These are phyloP conservation scores for Stenurella melanura DNA, from an alignment of 2,888 invertebrate genomes.

Conservation along the genomic window DNA sequence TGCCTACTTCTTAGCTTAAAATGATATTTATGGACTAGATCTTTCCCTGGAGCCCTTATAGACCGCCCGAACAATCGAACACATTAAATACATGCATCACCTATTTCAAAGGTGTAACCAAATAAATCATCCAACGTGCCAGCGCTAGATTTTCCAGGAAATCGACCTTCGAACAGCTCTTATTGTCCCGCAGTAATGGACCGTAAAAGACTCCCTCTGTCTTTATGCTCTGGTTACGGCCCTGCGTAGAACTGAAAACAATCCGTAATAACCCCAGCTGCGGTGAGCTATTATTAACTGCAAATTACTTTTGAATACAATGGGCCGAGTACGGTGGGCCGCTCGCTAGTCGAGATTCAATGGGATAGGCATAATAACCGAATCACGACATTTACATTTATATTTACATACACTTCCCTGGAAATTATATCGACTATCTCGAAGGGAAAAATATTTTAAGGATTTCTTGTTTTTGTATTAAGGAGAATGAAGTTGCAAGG, in stretches of 20 bases:
- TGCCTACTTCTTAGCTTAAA: too few species aligned
- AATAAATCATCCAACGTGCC: not conserved
- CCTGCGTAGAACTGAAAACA: slow-evolving; percentile 22
- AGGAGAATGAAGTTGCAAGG: too few species aligned
- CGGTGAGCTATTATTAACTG: slow-evolving; percentile 36
- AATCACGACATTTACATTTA: slow-evolving; percentile 21
- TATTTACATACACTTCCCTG: not conserved
- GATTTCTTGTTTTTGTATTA: too few species aligned
- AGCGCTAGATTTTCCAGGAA: not conserved
- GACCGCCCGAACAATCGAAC: too few species aligned
- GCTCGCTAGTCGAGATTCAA: slow-evolving; percentile 22
- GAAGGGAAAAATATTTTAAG: not conserved
- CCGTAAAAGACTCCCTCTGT: slow-evolving; percentile 9
- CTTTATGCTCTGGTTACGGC: slow-evolving; percentile 9
- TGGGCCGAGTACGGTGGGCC: slow-evolving; percentile 20
- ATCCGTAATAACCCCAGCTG: slow-evolving; percentile 36
- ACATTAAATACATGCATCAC: too few species aligned
- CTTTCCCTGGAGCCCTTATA: too few species aligned
- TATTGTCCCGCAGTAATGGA: not conserved
- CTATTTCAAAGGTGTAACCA: not conserved
- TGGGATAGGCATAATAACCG: slow-evolving; percentile 29
- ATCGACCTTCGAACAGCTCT: not conserved
- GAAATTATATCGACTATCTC: not conserved
- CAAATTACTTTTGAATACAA: slow-evolving; percentile 37
- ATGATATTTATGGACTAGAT: too few species aligned